Conservation (phyloP, 2,888 invertebrate genomes). For the Oxyscelio sp. region DNA sequence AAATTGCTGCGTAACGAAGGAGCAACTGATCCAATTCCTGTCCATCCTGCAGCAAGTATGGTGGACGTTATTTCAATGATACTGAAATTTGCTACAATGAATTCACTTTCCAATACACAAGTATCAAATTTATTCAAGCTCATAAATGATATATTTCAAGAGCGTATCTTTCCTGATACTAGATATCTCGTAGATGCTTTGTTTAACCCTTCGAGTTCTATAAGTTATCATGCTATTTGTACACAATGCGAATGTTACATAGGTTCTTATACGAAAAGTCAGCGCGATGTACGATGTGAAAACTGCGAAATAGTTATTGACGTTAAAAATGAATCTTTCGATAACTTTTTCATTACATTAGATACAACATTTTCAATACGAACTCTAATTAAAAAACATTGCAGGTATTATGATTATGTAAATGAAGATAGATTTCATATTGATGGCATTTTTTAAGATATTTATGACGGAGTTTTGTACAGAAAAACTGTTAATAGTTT, state of each 20-base stretch:
- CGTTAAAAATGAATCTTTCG: neutral
- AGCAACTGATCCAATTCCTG: neutral
- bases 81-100: too few relatives aligned
- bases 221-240: constrained; percentile 7
- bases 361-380: neutral
- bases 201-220: too few relatives aligned
- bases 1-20: constrained; percentile 2
- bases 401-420: neutral
- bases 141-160: neutral
- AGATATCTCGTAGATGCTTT: too few relatives aligned
- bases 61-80: neutral
- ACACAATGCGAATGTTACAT: neutral
- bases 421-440: neutral
- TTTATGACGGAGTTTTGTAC: constrained; percentile 5
- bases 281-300: neutral
- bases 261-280: neutral
- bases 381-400: neutral
- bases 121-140: too few relatives aligned
- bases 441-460: neutral
- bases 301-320: neutral
- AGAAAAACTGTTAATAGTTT: neutral
- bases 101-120: neutral
- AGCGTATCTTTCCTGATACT: too few relatives aligned
- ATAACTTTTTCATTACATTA: neutral
- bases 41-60: neutral